Evolutionary conservation across 2,888 invertebrate genomes (phyloP).

Genomic region (Eucriotettix oculatus): DNA sequence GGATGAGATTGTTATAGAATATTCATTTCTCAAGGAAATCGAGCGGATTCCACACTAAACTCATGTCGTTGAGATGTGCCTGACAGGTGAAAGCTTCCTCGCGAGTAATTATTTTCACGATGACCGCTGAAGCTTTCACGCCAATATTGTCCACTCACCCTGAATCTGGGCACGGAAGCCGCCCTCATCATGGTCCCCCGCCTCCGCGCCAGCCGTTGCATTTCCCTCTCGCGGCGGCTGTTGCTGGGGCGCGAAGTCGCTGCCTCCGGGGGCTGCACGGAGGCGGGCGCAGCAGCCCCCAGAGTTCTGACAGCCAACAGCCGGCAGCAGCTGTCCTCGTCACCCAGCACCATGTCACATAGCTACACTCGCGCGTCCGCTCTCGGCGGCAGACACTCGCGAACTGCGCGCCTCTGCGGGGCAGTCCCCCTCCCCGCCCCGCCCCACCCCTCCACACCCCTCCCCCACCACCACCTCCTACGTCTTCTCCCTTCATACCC

Average conservation of each 20-base stretch:
- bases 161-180: constrained; percentile 25
- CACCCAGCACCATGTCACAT: constrained; percentile 9
- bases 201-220: constrained; percentile 23
- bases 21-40: no score
- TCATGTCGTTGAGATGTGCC: no score
- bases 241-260: neutral
- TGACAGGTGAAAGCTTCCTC: no score
- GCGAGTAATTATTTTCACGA: no score
- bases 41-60: no score
- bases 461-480: neutral
- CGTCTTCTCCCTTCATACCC: no score
- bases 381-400: neutral
- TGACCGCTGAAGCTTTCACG: no score
- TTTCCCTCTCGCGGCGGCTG: constrained; percentile 20
- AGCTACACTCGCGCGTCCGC: constrained; percentile 1
- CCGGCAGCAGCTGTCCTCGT: constrained; percentile 13
- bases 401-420: neutral
- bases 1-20: no score
- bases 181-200: constrained; percentile 26
- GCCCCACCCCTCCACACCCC: neutral
- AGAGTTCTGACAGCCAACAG: constrained; percentile 12
- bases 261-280: neutral
- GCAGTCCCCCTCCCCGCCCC: neutral
- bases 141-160: constrained; percentile 7
- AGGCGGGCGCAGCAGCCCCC: constrained; percentile 3